A percentile compares a stretch with the other conserved stretches of the same genome.
phyloP scores from a whole-genome alignment of 2,888 invertebrate genomes.

The Callinectes sapidus region DNA sequence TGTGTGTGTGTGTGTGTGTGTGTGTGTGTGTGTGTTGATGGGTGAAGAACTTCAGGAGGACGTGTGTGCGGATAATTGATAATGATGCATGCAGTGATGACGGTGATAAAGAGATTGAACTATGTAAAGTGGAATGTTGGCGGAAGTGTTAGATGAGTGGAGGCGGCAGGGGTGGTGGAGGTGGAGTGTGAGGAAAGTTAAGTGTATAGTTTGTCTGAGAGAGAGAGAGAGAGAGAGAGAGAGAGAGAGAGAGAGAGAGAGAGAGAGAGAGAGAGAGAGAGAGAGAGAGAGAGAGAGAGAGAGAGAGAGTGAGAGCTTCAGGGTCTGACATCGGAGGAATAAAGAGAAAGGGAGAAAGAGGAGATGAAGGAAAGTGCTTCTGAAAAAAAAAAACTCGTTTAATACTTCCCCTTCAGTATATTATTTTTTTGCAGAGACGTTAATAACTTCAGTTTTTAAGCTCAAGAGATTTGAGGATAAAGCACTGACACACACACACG shows the following conservation, averaged over 20 bases:
- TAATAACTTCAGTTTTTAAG: neutral
- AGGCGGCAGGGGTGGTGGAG: constrained; percentile 31
- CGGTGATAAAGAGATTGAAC: neutral
- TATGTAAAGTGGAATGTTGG: neutral
- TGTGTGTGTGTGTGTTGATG: neutral
- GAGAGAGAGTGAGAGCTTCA: neutral
- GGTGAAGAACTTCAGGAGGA: neutral
- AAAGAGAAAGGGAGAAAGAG: neutral
- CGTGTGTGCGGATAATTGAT: constrained; percentile 14
- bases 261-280: neutral
- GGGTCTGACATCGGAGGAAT: neutral
- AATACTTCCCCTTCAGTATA: neutral
- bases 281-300: neutral
- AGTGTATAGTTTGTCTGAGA: neutral
- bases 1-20: neutral
- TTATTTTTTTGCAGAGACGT: neutral
- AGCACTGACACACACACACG: constrained; percentile 42
- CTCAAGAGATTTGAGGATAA: neutral
- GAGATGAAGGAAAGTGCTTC: neutral
- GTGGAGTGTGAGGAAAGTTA: constrained; percentile 7
- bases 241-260: neutral
- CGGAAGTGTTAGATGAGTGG: neutral
- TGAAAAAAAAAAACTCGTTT: neutral
- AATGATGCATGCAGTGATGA: neutral
- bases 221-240: neutral